Evolutionary conservation across 1,140 invertebrate species (phyloP).

Genomic region (Drosophila repleta): DNA sequence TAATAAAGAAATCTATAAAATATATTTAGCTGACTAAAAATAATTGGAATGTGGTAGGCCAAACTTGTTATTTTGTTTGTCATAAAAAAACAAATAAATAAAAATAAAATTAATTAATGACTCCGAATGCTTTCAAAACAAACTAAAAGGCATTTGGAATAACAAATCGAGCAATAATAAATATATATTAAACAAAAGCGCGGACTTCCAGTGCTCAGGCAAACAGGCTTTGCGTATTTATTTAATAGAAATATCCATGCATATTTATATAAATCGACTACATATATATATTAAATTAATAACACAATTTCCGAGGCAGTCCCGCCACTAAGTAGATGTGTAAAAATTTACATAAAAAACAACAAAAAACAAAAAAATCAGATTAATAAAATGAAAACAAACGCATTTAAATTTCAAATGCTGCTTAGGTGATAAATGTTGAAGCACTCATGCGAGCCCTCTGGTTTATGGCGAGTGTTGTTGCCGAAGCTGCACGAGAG

Average conservation of each 20-base stretch:
- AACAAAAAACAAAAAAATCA: slow-evolving; percentile 7
- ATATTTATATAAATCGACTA: slow-evolving; percentile 58
- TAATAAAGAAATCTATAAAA: neutral
- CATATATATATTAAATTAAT: slow-evolving; percentile 56
- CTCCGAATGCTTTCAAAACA: neutral
- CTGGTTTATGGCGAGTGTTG: slow-evolving; percentile 8
- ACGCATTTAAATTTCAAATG: slow-evolving; percentile 42
- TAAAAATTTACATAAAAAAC: slow-evolving; percentile 56
- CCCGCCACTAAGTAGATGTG: neutral
- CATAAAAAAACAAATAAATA: slow-evolving; percentile 16
- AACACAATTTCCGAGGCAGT: slow-evolving; percentile 37
- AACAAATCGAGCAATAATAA: slow-evolving; percentile 12
- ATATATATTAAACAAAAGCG: slow-evolving; percentile 16
- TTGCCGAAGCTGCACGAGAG: neutral
- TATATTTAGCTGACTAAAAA: neutral
- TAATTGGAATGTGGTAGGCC: neutral
- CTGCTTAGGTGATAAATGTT: slow-evolving; percentile 40
- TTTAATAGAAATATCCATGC: slow-evolving; percentile 35
- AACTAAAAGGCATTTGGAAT: slow-evolving; percentile 16
- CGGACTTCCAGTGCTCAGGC: slow-evolving; percentile 10
- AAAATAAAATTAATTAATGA: slow-evolving; percentile 23
- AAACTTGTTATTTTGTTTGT: slow-evolving; percentile 11
- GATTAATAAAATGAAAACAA: slow-evolving; percentile 7
- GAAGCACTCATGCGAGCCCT: slow-evolving; percentile 21
- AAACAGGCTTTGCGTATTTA: slow-evolving; percentile 17